These are phyloP conservation scores for Cephus nigrinus DNA, from an alignment of 2,888 invertebrate genomes.

Conservation along the genomic window DNA sequence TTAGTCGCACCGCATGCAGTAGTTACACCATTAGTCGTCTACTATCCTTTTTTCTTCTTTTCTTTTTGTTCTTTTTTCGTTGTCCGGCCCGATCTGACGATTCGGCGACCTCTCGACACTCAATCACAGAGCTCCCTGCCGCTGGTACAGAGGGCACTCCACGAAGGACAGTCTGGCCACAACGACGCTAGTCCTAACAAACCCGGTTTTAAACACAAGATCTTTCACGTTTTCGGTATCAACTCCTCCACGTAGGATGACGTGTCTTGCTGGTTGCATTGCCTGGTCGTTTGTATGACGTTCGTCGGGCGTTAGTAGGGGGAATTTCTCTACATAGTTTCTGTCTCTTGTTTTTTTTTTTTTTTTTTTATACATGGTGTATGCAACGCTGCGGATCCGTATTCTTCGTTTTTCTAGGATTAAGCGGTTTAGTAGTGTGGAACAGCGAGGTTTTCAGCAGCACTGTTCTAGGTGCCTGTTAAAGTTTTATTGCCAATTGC, in stretches of 20 bases:
- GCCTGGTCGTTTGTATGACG: conserved; percentile 29
- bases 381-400: conserved; percentile 15
- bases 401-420: not conserved
- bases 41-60: conserved; percentile 59
- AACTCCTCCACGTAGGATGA: conserved; percentile 70
- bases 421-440: not conserved
- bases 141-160: conserved; percentile 75
- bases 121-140: conserved; percentile 68
- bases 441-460: not conserved
- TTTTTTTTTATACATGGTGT: conserved; percentile 12
- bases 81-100: conserved; percentile 59
- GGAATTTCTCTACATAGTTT: not conserved
- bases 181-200: conserved; percentile 71
- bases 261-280: conserved; percentile 24
- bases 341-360: not conserved
- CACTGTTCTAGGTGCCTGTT: not conserved
- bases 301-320: conserved; percentile 3
- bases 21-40: conserved; percentile 57
- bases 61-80: conserved; percentile 65
- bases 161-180: conserved; percentile 70
- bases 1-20: conserved; percentile 47
- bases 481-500: not conserved
- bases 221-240: conserved; percentile 87
- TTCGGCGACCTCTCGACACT: conserved; percentile 61
- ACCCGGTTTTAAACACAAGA: conserved; percentile 86